A percentile compares a stretch with the other conserved stretches of the same genome.
phyloP scores from a whole-genome alignment of 23 tunicate genomes.

The Halocynthia roretzi region DNA sequence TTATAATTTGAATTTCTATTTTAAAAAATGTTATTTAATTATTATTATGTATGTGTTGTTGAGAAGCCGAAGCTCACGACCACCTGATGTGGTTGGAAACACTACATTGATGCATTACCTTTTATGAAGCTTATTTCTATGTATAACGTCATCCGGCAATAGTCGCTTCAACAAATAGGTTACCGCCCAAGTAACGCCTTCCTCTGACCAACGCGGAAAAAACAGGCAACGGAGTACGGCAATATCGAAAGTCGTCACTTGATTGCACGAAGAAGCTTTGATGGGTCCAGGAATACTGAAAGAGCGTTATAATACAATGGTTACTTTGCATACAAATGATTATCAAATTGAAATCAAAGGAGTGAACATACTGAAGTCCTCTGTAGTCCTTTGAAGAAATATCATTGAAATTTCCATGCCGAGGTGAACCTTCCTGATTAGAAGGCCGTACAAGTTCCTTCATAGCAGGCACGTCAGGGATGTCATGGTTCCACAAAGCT shows the following conservation, averaged over 20 bases:
- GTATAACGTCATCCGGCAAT: slow-evolving; percentile 7
- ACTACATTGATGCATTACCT: too few species aligned
- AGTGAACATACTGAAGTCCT: too few species aligned
- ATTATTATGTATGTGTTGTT: too few species aligned
- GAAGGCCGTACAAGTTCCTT: not conserved
- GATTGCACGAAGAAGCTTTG: not conserved
- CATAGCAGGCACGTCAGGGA: slow-evolving; percentile 41
- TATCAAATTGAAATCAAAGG: too few species aligned
- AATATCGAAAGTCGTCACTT: slow-evolving; percentile 57
- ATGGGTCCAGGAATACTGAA: not conserved
- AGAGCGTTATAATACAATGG: too few species aligned
- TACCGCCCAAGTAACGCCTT: slow-evolving; percentile 80
- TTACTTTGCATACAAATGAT: too few species aligned
- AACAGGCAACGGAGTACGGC: slow-evolving; percentile 73
- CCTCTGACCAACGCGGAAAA: slow-evolving; percentile 67
- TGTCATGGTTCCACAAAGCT: slow-evolving; percentile 55
- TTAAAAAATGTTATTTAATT: not conserved
- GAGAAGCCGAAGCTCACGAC: too few species aligned
- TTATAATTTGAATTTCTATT: not conserved
- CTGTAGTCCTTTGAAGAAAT: too few species aligned
- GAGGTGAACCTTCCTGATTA: not conserved
- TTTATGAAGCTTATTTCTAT: too few species aligned
- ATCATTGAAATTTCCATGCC: too few species aligned
- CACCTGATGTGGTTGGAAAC: too few species aligned
- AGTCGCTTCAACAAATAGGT: slow-evolving; percentile 64